These are phyloP conservation scores for Ptyas mucosa DNA, from an alignment of 2,113 vertebrate genomes.

Conservation along the genomic window DNA sequence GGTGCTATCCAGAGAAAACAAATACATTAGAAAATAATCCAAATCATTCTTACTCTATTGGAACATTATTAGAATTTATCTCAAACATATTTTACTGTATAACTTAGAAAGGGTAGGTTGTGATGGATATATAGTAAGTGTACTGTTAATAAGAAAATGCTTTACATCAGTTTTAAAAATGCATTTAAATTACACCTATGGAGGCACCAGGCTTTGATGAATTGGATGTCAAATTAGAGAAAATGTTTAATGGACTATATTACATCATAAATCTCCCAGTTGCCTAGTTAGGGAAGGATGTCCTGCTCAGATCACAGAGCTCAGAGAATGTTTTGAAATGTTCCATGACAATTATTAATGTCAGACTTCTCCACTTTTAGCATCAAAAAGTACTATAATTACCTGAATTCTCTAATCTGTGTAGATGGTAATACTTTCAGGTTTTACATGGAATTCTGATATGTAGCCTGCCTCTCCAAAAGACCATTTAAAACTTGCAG, in stretches of 20 bases:
- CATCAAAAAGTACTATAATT: background rate
- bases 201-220: constrained; percentile 25
- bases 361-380: background rate
- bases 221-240: constrained; percentile 49
- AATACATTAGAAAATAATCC: background rate
- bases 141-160: background rate
- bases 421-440: background rate
- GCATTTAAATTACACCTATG: constrained; percentile 34
- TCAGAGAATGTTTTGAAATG: constrained; percentile 9
- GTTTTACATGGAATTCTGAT: background rate
- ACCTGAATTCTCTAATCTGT: background rate
- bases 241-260: constrained; percentile 21
- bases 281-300: constrained; percentile 39
- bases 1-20: background rate
- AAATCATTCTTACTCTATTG: background rate
- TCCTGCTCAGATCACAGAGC: background rate
- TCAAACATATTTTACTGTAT: background rate
- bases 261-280: constrained; percentile 29
- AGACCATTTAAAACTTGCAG: background rate
- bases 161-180: background rate
- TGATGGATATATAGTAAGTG: background rate
- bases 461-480: background rate
- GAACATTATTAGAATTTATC: background rate
- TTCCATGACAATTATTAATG: background rate
- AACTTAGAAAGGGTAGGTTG: background rate